Evolutionary conservation across 1,140 invertebrate species (phyloP).

Genomic region (Plectrocnemia conspersa): DNA sequence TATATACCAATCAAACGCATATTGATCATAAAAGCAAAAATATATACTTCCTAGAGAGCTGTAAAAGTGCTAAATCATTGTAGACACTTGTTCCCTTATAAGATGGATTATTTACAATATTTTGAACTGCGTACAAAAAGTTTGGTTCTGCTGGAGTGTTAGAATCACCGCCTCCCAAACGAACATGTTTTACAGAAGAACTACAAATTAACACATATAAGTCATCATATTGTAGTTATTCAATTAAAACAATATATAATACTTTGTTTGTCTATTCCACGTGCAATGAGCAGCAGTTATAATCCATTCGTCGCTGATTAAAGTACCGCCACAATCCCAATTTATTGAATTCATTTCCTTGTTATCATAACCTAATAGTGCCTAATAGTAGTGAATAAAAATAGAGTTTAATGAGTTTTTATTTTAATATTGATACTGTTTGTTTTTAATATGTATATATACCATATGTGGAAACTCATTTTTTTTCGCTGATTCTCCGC

Average conservation of each 20-base stretch:
- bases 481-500: not conserved
- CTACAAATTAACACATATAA: conserved; percentile 2
- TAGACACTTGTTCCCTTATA: conserved; percentile 33
- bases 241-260: too few relatives aligned
- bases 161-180: conserved; percentile 16
- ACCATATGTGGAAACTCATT: conserved; percentile 28
- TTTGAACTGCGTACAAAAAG: conserved; percentile 6
- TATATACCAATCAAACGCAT: not conserved
- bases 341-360: not conserved
- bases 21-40: conserved; percentile 4
- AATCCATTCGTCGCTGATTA: conserved; percentile 38
- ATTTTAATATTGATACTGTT: too few relatives aligned
- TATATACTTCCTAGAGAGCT: conserved; percentile 30
- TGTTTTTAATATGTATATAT: too few relatives aligned
- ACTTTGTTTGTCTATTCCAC: not conserved
- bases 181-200: conserved; percentile 17
- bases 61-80: conserved; percentile 43
- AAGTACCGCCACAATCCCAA: conserved; percentile 36
- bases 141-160: conserved; percentile 1
- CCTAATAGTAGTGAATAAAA: conserved; percentile 6
- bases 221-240: too few relatives aligned
- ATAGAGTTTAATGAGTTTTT: too few relatives aligned
- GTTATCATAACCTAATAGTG: conserved; percentile 1
- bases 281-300: conserved; percentile 38
- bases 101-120: conserved; percentile 16